These are phyloP conservation scores for Selenia dentaria DNA, from an alignment of 2,888 invertebrate genomes.

Conservation along the genomic window DNA sequence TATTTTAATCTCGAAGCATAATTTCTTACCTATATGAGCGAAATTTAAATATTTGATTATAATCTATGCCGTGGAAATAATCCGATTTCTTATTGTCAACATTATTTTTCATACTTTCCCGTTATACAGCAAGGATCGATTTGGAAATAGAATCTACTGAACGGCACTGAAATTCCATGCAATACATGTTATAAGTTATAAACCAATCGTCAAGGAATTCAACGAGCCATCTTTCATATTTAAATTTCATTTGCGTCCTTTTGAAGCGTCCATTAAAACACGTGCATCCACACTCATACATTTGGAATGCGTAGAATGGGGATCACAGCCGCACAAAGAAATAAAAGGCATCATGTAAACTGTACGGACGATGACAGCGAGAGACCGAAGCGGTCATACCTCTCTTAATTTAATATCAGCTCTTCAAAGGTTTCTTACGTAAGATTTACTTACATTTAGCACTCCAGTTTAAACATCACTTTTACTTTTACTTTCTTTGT, in stretches of 20 bases:
- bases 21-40: slow-evolving; percentile 37
- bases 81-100: slow-evolving; percentile 36
- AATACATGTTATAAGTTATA: slow-evolving; percentile 1
- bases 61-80: slow-evolving; percentile 55
- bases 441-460: slow-evolving; percentile 23
- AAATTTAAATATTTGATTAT: slow-evolving; percentile 78
- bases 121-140: slow-evolving; percentile 11
- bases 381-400: slow-evolving; percentile 22
- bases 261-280: slow-evolving; percentile 42
- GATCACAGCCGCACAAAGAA: slow-evolving; percentile 52
- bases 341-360: slow-evolving; percentile 31
- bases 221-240: slow-evolving; percentile 28
- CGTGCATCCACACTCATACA: slow-evolving; percentile 61
- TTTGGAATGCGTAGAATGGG: slow-evolving; percentile 64
- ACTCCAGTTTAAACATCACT: slow-evolving; percentile 8
- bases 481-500: slow-evolving; percentile 12
- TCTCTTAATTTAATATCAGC: slow-evolving; percentile 28
- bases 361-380: slow-evolving; percentile 31
- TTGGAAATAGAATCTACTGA: slow-evolving; percentile 1
- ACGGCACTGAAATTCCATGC: slow-evolving; percentile 3
- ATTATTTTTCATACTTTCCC: slow-evolving; percentile 28
- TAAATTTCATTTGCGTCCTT: slow-evolving; percentile 31
- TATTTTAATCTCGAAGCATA: slow-evolving; percentile 35
- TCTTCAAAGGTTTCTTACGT: slow-evolving; percentile 22
- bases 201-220: slow-evolving; percentile 6